Percentiles rank a stretch among this genome's conserved stretches.
These are phyloP conservation scores for Bacillus rossius DNA, from an alignment of 1,140 invertebrate genomes.

Conservation along the genomic window DNA sequence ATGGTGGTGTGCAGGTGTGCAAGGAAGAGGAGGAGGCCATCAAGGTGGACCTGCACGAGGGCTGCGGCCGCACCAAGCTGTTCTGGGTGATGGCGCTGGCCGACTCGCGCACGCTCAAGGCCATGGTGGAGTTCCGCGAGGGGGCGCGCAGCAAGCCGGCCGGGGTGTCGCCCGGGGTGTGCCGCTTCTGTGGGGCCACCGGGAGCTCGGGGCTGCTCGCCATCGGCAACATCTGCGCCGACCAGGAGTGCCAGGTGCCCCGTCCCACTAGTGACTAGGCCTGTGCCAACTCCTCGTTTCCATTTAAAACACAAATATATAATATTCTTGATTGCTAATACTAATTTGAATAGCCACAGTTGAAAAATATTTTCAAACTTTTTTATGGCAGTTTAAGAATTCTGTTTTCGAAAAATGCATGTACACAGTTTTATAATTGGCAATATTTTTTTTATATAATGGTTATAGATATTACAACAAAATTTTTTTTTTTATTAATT, in stretches of 20 bases:
- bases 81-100: conserved; percentile 92
- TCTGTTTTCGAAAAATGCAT: too few relatives aligned
- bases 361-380: too few relatives aligned
- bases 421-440: too few relatives aligned
- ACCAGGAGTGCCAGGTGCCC: conserved; percentile 83
- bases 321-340: too few relatives aligned
- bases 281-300: too few relatives aligned
- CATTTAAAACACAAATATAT: too few relatives aligned
- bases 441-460: too few relatives aligned
- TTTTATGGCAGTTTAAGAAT: too few relatives aligned
- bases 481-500: too few relatives aligned
- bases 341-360: too few relatives aligned
- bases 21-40: conserved; percentile 95
- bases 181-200: conserved; percentile 87
- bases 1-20: conserved; percentile 61
- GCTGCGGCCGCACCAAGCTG: conserved; percentile 90
- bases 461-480: too few relatives aligned
- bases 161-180: conserved; percentile 60
- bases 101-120: conserved; percentile 88
- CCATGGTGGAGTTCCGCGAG: conserved; percentile 88
- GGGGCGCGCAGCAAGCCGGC: conserved; percentile 48
- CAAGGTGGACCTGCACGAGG: conserved; percentile 91
- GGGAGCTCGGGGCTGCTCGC: conserved; percentile 79
- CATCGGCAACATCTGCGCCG: conserved; percentile 89
- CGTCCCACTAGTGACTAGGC: too few relatives aligned